A percentile compares a stretch with the other conserved stretches of the same genome.
phyloP scores from a whole-genome alignment of 2,888 invertebrate genomes.

The Pediacus dermestoides region DNA sequence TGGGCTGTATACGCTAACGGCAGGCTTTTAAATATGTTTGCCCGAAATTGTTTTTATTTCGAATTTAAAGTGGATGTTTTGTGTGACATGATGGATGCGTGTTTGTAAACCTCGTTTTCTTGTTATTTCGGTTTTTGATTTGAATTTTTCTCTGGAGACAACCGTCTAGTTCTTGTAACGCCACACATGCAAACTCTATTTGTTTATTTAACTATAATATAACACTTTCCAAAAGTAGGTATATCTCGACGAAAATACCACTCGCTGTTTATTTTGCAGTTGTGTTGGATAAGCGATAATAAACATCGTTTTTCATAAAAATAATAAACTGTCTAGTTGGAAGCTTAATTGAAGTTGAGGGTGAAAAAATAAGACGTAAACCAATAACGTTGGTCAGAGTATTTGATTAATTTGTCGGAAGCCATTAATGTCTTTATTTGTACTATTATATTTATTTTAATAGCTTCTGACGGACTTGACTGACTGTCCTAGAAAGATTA shows the following conservation, averaged over 20 bases:
- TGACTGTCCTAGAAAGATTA: constrained; percentile 18
- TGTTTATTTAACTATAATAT: too few relatives aligned
- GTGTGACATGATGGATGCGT: constrained; percentile 5
- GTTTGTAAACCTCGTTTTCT: constrained; percentile 6
- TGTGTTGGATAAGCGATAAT: too few relatives aligned
- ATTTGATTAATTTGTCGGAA: constrained; percentile 41
- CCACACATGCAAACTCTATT: too few relatives aligned
- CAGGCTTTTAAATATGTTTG: constrained; percentile 8
- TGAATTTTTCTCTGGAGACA: too few relatives aligned
- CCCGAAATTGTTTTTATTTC: constrained; percentile 7
- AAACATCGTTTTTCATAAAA: too few relatives aligned
- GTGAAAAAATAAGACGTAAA: constrained; percentile 22
- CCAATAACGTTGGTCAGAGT: constrained; percentile 35
- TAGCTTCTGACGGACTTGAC: too few relatives aligned
- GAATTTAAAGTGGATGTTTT: constrained; percentile 3
- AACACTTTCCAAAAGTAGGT: too few relatives aligned
- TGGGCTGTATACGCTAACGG: neutral
- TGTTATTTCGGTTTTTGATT: too few relatives aligned
- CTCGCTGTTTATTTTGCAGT: too few relatives aligned
- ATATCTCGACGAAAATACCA: constrained; percentile 2
- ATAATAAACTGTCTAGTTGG: too few relatives aligned
- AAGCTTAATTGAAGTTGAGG: constrained; percentile 3
- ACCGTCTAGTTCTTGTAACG: too few relatives aligned
- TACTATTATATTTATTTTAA: constrained; percentile 20
- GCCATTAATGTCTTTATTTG: constrained; percentile 40